A percentile compares a stretch with the other conserved stretches of the same genome.
Evolutionary conservation across 2,797 vertebrate genomes (phyloP).

Genomic region (Setipinna tenuifilis): DNA sequence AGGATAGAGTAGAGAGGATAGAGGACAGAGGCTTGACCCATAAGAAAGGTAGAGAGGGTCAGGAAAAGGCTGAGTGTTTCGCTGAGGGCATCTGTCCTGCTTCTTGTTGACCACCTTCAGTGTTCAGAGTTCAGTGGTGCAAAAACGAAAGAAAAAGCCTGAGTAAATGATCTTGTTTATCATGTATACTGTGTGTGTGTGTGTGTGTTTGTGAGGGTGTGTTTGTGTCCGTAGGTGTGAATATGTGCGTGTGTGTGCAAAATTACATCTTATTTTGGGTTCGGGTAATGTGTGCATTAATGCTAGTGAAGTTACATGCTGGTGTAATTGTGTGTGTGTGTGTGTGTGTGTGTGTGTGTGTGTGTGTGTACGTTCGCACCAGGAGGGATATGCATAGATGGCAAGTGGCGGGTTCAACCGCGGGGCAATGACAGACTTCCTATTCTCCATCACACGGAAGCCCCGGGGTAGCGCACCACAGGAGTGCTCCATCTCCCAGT

Average conservation of each 20-base stretch:
- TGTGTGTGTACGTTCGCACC: background rate
- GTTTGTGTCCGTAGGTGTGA: background rate
- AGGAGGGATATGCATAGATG: background rate
- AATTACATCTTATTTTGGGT: no score
- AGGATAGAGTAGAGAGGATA: no score
- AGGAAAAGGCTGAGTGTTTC: background rate
- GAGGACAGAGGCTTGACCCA: background rate
- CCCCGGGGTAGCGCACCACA: constrained; percentile 47
- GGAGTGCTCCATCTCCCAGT: constrained; percentile 1
- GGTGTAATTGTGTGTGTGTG: background rate
- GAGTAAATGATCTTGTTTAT: background rate
- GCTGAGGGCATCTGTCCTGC: background rate
- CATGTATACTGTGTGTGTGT: background rate
- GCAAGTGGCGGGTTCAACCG: constrained; percentile 70
- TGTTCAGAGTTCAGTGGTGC: background rate
- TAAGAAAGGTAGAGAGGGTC: background rate
- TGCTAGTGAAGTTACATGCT: no score
- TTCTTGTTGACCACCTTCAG: background rate
- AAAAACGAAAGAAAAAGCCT: background rate
- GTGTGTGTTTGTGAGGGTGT: no score
- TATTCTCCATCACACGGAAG: constrained; percentile 70
- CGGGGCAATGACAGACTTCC: constrained; percentile 73
- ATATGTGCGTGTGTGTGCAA: constrained; percentile 17
- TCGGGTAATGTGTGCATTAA: no score
- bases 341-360: constrained; percentile 24